Evolutionary conservation across 2,888 invertebrate species (phyloP), one percentile per base, ranked within the genome.

Genomic region (Eilema sororculum): DNA sequence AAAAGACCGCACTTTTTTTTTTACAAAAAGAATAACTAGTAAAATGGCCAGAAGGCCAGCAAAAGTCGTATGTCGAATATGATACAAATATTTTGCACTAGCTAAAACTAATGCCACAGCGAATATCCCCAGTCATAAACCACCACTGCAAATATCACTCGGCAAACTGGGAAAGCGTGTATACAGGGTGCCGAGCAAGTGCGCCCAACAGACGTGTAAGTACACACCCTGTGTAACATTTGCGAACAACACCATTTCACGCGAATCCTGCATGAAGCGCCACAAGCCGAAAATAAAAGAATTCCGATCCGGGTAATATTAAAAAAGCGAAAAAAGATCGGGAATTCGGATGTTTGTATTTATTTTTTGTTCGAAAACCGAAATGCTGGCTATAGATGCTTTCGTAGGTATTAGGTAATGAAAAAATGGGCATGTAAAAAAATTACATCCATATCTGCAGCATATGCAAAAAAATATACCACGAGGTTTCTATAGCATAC

Each of bases 291-390:
- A 73, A 69, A 71, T 57, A 69, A 69, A 77, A 67, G 68, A 71
- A 69, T 77, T 41, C 72, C 57, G 61, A 59, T 65, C 57, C 69
- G 72, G 76, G 82, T 78, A 73, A 82, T 77, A 79, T 81, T 81
- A 79, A 83, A 83, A 77, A 67, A 67, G 16, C 67, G 37, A 37
- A 75, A 63, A 68, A 63, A 78, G 71, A 67, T 59, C 57, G 63
- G 10, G 41, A 30, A 58, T 73, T 75, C 67, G 58, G 58, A 71
- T 67, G 70, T 73, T 68, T 74, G 61, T 60, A 69, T 65, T 73
- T 68, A 67, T 75, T 74, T 72, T 75, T 64, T 65, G 30, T 77
- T 64, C 65, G 70, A 77, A 69, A 72, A 71, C 70, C 68, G 78
- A 61, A 70, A 41, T 71, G 63, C 71, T 71, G 67, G 73, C 30